Evolutionary conservation across 2,797 vertebrate species (phyloP).

Genomic region (Pangasius larnaudii): DNA sequence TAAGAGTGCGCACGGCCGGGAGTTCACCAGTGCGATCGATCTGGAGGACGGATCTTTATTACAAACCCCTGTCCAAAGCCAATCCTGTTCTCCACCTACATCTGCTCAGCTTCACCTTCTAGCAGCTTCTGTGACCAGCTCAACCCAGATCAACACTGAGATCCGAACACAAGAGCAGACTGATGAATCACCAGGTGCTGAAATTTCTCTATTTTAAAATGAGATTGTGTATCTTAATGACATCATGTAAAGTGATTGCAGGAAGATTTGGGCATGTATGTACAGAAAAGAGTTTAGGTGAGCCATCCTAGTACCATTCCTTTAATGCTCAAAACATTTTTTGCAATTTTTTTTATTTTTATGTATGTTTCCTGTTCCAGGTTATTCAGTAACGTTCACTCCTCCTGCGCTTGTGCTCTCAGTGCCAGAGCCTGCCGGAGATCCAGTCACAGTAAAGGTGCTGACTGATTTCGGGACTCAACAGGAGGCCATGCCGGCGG

Average conservation of each 20-base stretch:
- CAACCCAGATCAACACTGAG: constrained; percentile 16
- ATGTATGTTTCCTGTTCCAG: constrained; percentile 34
- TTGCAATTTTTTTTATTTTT: background rate
- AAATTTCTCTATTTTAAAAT: background rate
- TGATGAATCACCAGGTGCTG: constrained; percentile 29
- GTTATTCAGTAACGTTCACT: constrained; percentile 31
- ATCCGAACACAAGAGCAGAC: constrained; percentile 10
- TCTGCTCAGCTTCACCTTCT: constrained; percentile 74
- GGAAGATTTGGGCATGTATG: background rate
- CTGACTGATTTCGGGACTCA: constrained; percentile 39
- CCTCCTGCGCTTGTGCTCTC: constrained; percentile 37
- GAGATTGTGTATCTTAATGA: background rate
- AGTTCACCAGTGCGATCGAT: constrained; percentile 82
- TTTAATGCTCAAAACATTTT: background rate
- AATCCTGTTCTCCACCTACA: constrained; percentile 63
- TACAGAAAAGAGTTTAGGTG: background rate
- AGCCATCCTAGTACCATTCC: background rate
- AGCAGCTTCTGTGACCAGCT: constrained; percentile 69
- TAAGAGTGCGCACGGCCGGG: constrained; percentile 65
- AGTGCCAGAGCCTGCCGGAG: constrained; percentile 39
- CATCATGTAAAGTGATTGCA: background rate
- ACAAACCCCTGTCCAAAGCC: constrained; percentile 46
- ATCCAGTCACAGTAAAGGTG: constrained; percentile 57
- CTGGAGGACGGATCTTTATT: constrained; percentile 74
- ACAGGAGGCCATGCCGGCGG: constrained; percentile 34